phyloP scores from a whole-genome alignment of 2,797 vertebrate species.

The Agapornis canus region DNA sequence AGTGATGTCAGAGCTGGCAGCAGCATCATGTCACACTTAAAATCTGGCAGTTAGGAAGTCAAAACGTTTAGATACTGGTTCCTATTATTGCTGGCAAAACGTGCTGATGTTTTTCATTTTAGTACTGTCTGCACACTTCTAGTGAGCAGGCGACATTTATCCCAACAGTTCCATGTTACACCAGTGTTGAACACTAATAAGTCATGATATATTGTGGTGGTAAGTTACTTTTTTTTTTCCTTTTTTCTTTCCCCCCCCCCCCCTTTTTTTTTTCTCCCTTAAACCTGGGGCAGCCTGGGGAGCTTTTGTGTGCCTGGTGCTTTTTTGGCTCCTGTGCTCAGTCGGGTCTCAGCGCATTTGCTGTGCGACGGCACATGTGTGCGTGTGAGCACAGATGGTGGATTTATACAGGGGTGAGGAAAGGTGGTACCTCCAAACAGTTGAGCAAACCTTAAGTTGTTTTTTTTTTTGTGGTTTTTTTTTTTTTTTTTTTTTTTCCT shows the following conservation, averaged over 20 bases:
- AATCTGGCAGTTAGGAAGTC: not conserved
- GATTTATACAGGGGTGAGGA: slow-evolving; percentile 90
- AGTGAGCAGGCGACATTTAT: not conserved
- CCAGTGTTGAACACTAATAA: not conserved
- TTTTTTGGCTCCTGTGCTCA: slow-evolving; percentile 90
- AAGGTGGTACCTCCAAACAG: slow-evolving; percentile 93
- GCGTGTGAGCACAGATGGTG: slow-evolving; percentile 94
- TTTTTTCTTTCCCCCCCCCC: slow-evolving; percentile 63
- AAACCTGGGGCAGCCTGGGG: slow-evolving; percentile 91
- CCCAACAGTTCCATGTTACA: not conserved
- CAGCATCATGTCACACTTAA: not conserved
- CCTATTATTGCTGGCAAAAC: not conserved
- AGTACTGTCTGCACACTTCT: not conserved
- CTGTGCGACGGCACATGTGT: slow-evolving; percentile 90
- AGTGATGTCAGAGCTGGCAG: not conserved
- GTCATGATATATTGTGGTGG: not conserved
- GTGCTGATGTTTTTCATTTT: not conserved
- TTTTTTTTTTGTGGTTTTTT: not conserved
- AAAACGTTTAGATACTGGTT: not conserved
- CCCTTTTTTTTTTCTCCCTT: slow-evolving; percentile 69
- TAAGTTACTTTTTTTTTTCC: not conserved
- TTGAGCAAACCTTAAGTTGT: slow-evolving; percentile 88
- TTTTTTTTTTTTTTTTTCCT: not conserved
- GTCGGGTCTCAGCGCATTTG: slow-evolving; percentile 90
- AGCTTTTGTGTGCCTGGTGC: slow-evolving; percentile 93